Base-by-base conservation (phyloP, 30 jellyfish, hydroid and myxozoan genomes). In the Catostylus mosaicus region DNA sequence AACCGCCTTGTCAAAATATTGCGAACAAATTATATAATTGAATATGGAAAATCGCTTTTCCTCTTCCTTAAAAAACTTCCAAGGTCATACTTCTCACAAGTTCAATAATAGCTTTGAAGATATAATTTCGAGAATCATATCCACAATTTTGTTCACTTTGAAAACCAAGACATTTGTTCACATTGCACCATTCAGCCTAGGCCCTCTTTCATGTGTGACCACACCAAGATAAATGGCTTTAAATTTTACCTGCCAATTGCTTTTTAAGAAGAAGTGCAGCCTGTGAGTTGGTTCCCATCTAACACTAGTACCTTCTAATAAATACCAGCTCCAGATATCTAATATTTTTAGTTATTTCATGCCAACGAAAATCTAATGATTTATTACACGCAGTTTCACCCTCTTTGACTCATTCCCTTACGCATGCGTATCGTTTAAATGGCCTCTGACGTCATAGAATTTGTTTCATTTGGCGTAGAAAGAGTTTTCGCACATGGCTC, bases 221-320 rank as follows among this genome's bases (percentile, higher is more conserved):
- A 16, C 63, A 6, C 24, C 14, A 50, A 50, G 20, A 50, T 59
- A 59, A 59, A 59, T 59, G 11, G 38, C 24, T 0, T 2, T 6
- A 59, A 59, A 9, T 27, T 52, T 35, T 65, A 82, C 92, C 92
- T 68, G 80, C 86, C 50, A 82, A 43, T 70, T 82, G 92, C 46
- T 62, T 82, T 61, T 59, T 82, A 60, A 82, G 77, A 61, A 82
- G 92, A 40, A 82, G 78, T 30, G 74, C 37, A 23, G 81, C 92
- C 67, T 82, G 92, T 61, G 69, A 34, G 61, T 69, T 56, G 77
- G 84, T 36, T 82, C 84, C 92, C 92, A 82, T 82, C 92, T 82
- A 82, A 77, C 70, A 31, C 74, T 35, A 27, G 31, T 79, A 19
- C 52, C 79, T 45, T 57, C 51, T 32, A 43, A 37, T 63, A 38